Evolutionary conservation across 2,797 vertebrate species (phyloP).

Genomic region (Clamator glandarius): DNA sequence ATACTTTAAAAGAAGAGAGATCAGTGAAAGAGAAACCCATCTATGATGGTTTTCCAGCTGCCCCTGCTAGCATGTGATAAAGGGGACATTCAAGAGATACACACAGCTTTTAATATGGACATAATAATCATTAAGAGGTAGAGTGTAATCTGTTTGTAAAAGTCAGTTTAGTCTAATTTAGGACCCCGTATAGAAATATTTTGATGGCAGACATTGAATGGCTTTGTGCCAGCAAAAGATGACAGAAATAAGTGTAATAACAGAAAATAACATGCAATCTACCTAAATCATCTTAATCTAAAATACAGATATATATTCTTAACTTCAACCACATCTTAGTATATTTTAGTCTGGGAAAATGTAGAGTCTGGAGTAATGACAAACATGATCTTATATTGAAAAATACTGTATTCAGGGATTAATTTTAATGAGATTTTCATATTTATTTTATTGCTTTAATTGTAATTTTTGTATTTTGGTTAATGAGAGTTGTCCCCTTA

Average conservation of each 20-base stretch:
- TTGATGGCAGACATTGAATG: not conserved
- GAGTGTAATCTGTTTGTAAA: not conserved
- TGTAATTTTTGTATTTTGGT: constrained; percentile 35
- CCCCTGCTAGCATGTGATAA: not conserved
- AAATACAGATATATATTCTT: not conserved
- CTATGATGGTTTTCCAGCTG: not conserved
- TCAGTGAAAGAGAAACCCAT: accelerated
- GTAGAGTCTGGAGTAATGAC: not conserved
- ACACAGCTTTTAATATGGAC: not conserved
- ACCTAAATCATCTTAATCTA: not conserved
- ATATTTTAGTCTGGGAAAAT: not conserved
- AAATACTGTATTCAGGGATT: constrained; percentile 1
- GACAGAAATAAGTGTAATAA: not conserved
- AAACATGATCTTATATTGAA: not conserved
- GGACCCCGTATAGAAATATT: not conserved
- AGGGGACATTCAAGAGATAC: not conserved
- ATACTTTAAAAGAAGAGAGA: accelerated
- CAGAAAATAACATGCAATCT: not conserved
- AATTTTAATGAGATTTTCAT: constrained; percentile 38
- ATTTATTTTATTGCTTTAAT: constrained; percentile 48
- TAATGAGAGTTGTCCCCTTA: constrained; percentile 27
- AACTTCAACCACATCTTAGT: not conserved
- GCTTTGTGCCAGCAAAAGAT: not conserved
- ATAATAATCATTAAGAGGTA: not conserved
- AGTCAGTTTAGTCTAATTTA: constrained; percentile 12